Percentiles rank a stretch among this genome's conserved stretches.
Conservation (phyloP, 2,113 vertebrate species). For the Sinocyclocheilus anshuiensis region DNA sequence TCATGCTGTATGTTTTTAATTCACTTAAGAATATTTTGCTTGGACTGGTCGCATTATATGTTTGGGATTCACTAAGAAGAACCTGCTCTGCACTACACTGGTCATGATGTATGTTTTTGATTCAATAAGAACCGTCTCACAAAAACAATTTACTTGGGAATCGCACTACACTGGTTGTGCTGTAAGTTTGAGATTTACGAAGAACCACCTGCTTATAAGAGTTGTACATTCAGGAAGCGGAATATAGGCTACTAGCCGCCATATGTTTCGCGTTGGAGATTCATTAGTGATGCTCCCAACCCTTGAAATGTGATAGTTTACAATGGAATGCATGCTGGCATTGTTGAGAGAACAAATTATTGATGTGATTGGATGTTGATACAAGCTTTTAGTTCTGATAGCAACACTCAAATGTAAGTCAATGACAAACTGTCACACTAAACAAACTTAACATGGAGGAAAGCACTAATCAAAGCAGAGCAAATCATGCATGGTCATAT, state of each 20-base stretch:
- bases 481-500: conserved; percentile 52
- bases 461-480: conserved; percentile 33
- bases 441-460: conserved; percentile 4
- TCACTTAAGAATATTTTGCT: too few species aligned
- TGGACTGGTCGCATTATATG: too few species aligned
- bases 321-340: background rate
- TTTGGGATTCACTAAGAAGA: too few species aligned
- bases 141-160: background rate
- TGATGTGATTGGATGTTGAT: conserved; percentile 15
- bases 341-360: background rate
- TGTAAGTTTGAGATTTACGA: background rate
- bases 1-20: too few species aligned
- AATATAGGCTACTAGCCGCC: background rate
- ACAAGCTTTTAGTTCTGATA: background rate
- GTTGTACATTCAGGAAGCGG: too few species aligned
- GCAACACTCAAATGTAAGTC: background rate
- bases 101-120: background rate
- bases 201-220: background rate
- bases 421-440: conserved; percentile 1
- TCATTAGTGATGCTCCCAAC: background rate
- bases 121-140: background rate
- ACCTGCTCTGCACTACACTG: too few species aligned
- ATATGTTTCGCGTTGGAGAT: background rate
- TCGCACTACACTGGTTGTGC: background rate
- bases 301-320: background rate